Conservation (phyloP, 2,797 vertebrate genomes). For the Benthosema pterotum region DNA sequence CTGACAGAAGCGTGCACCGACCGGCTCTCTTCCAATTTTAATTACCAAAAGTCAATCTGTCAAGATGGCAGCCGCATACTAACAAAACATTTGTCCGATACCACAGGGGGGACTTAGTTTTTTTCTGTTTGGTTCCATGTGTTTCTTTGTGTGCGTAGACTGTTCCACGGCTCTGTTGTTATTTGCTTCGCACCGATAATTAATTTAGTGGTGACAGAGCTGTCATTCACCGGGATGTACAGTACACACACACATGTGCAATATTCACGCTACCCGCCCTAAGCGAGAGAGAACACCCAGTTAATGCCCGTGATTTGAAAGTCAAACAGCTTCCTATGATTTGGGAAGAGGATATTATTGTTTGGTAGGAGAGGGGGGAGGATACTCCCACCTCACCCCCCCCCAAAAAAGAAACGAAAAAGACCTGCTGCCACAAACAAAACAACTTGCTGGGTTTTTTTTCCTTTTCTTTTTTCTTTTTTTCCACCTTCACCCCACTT, state of each 20-base stretch:
- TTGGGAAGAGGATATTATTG: constrained; percentile 79
- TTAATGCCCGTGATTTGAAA: constrained; percentile 82
- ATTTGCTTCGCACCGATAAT: constrained; percentile 79
- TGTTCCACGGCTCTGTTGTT: constrained; percentile 76
- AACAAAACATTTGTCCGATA: constrained; percentile 81
- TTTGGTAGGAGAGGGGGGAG: constrained; percentile 53
- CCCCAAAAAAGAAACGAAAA: constrained; percentile 52
- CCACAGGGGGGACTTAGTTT: constrained; percentile 68
- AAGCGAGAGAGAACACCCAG: constrained; percentile 76
- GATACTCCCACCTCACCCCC: background rate
- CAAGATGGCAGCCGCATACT: constrained; percentile 70
- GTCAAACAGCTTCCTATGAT: constrained; percentile 80
- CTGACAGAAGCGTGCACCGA: too few species aligned
- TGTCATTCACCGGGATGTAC: constrained; percentile 80
- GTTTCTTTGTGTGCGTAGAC: constrained; percentile 81
- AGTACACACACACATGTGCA: constrained; percentile 80
- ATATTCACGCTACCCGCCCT: constrained; percentile 78
- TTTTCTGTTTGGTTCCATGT: constrained; percentile 75
- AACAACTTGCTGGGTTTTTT: constrained; percentile 79
- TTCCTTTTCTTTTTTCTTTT: constrained; percentile 62
- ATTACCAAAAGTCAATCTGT: constrained; percentile 78
- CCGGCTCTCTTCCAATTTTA: constrained; percentile 67
- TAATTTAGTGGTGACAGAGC: constrained; percentile 81
- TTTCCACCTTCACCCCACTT: constrained; percentile 68
- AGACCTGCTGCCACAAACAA: constrained; percentile 74